Evolutionary conservation across 1,140 invertebrate species (phyloP).

Genomic region (Ctenoplectra terminalis): DNA sequence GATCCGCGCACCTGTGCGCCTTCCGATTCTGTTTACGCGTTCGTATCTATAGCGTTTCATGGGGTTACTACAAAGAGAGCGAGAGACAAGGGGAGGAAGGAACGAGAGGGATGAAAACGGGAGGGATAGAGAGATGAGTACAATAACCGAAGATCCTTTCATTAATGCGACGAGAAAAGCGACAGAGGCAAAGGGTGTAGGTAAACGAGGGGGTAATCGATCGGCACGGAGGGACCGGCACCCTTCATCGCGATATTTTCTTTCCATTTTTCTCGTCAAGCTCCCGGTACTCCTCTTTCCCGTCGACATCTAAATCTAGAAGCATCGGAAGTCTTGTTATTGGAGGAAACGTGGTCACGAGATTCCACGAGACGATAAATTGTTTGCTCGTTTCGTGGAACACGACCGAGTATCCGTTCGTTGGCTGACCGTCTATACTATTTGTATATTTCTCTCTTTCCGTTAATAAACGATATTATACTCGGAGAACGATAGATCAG

Average conservation of each 20-base stretch:
- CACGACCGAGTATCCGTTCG: neutral
- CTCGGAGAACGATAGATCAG: neutral
- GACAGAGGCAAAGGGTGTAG: constrained; percentile 46
- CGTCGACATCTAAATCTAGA: constrained; percentile 46
- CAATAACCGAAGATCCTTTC: constrained; percentile 48
- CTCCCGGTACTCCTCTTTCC: neutral
- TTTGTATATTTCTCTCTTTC: constrained; percentile 5
- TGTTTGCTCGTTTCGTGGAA: neutral
- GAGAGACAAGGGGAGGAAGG: neutral
- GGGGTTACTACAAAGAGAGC: constrained; percentile 2
- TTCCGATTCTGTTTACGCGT: constrained; percentile 48
- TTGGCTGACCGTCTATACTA: neutral
- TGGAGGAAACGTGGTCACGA: neutral
- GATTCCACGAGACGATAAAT: constrained; percentile 14
- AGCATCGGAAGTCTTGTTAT: neutral
- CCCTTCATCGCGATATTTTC: constrained; percentile 51
- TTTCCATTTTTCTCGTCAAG: constrained; percentile 45
- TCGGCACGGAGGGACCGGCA: constrained; percentile 20
- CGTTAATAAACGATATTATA: constrained; percentile 9
- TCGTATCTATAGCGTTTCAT: constrained; percentile 26
- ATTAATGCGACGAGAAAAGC: constrained; percentile 46
- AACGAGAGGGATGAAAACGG: neutral
- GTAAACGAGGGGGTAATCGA: constrained; percentile 54
- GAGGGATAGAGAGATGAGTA: constrained; percentile 14
- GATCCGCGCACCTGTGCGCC: constrained; percentile 40